Base-by-base conservation (phyloP, 2,797 vertebrate species). In the Lagorchestes hirsutus region DNA sequence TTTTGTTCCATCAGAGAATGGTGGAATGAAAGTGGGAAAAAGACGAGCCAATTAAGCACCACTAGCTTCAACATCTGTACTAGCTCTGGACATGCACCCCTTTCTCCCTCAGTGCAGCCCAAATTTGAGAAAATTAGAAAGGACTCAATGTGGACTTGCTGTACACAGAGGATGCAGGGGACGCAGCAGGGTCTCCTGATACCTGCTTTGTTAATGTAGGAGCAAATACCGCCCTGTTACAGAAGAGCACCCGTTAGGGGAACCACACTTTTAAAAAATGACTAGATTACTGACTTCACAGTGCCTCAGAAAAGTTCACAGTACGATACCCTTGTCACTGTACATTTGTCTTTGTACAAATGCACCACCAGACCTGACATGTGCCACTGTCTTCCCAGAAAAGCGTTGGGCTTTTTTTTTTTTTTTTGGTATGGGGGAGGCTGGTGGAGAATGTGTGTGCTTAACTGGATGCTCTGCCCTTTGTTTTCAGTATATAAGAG, bases 241-340 rank as follows among this genome's bases (percentile, higher is more conserved):
- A 87, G 40, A 87, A 46, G 74, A 27, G 40, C 24, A 87, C 74
- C 74, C 22, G 1, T 87, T 87, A 82, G 40, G 74, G 74, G 40
- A 87, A 50, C 24, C 40, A 87, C 40, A 87, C 74, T 46, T 50
- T 50, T 87, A 11, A 46, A 87, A 87, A 87, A 87, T 87, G 50
- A 87, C 40, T 87, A 87, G 67, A 87, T 50, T 87, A 87, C 74
- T 50, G 40, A 87, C 24, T 87, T 87, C 74, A 87, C 74, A 87
- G 74, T 87, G 74, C 74, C 74, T 87, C 74, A 87, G 27, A 87
- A 87, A 87, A 87, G 74, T 87, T 87, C 74, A 87, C 74, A 87
- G 74, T 87, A 87, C 40, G 10, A 87, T 87, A 46, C 40, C 22
- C 40, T 50, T 87, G 74, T 87, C 74, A 46, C 74, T n/a, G 10